Base-by-base conservation (phyloP, 64 coral and sea anemone genomes). In the Cladopsammia gracilis region DNA sequence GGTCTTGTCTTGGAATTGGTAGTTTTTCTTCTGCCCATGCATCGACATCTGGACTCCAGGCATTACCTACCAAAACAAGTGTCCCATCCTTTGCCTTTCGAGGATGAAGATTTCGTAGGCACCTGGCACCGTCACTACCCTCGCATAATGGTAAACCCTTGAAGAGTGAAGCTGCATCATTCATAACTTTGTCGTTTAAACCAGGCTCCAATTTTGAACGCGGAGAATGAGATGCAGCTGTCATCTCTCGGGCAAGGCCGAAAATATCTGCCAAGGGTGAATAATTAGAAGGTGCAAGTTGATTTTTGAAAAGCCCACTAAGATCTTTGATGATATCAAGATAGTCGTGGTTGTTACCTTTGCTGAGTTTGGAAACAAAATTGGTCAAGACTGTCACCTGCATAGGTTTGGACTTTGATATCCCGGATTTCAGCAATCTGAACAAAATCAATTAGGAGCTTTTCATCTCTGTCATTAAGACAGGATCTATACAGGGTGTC, bases 281-380 rank as follows among this genome's bases (percentile, higher is more conserved):
- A 43, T 83, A 83, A 64, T 83, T 83, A 4, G 61, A 11, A 47
- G 61, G 23, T 18, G 62, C 82, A 66, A 86, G 82, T 16, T 50
- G 47, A 68, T 87, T 93, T 93, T 79, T 70, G 24, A 78, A 64
- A 20, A 87, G 8, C 16, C 71, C 50, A 87, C 91, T 87, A 65
- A 93, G 78, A 46, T 87, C 91, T 87, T 93, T 87, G 24, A 87
- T 70, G 4, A 87, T 47, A 66, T 92, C 80, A 34, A 92, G 58
- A 74, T 93, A 93, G 58, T 87, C 48, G 57, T 62, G 75, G 20
- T 86, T 86, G 26, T 93, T 93, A n/a, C 49, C 62, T 2, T 48
- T 87, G 58, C 69, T 73, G 22, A 87, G n/a, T n/a, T n/a, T n/a
- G n/a, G n/a, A n/a, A n/a, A n/a, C n/a, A n/a, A n/a, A n/a, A n/a